Percentiles rank a stretch among this genome's conserved stretches.
These are phyloP conservation scores for Nephrotoma appendiculata DNA, from an alignment of 2,888 invertebrate genomes.

Conservation along the genomic window DNA sequence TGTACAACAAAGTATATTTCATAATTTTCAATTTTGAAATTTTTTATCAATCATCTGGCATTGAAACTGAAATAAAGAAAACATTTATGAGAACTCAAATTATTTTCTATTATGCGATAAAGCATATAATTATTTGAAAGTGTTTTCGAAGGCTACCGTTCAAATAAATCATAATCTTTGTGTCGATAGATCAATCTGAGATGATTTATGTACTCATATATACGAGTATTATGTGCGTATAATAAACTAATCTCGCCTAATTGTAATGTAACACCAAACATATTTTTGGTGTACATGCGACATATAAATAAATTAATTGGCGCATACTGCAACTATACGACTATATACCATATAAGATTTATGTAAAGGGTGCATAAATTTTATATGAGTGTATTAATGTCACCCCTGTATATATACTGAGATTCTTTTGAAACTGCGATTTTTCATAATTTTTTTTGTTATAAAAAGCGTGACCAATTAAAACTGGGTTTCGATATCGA, in stretches of 20 bases:
- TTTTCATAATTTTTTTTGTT: neutral
- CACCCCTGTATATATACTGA: neutral
- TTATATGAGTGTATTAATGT: neutral
- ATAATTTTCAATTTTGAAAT: neutral
- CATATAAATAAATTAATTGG: neutral
- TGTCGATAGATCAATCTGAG: neutral
- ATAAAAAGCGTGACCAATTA: neutral
- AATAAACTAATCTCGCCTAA: neutral
- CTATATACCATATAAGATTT: neutral
- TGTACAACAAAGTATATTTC: neutral
- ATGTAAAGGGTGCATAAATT: neutral
- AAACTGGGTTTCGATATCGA: neutral
- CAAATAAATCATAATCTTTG: neutral
- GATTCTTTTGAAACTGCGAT: neutral
- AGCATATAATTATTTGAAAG: neutral
- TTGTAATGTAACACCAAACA: neutral
- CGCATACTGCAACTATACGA: neutral
- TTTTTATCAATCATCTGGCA: neutral
- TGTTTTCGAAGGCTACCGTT: neutral
- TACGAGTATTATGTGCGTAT: no score
- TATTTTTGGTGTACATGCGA: neutral
- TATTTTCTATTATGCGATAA: neutral
- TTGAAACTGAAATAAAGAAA: neutral
- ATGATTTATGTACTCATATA: neutral
- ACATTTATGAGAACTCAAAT: neutral